Base-by-base conservation (phyloP, 1,140 invertebrate species). In the Augochlora pura region DNA sequence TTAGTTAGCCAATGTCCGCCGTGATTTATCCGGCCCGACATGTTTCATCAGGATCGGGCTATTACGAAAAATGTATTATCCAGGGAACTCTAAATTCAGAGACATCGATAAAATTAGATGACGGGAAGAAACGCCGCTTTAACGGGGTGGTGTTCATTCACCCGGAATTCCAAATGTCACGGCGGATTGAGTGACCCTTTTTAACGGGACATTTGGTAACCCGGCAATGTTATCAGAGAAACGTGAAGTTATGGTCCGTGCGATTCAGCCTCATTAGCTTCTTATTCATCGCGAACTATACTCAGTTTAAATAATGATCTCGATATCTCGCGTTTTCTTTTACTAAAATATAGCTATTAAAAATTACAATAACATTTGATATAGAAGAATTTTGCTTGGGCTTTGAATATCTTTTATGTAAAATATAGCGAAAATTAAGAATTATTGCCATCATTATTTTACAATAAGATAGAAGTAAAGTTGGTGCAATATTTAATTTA, bases 101-200 rank as follows among this genome's bases (percentile, higher is more conserved):
- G n/a, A 77, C 42, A 27, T 71, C 67, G 75, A 77, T 77, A 63
- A 77, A 71, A 77, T 77, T 63, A 77, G 59, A 71, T 21, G 49
- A 59, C 59, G 68, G 59, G 71, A 70, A 71, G 67, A 63, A 77
- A 71, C 75, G 16, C 0, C 75, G 39, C 46, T 77, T 77, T 77
- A 77, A 77, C 68, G 67, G 71, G 68, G 10, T 77, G 68, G 10
- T 77, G 46, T 71, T 71, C 75, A 23, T 77, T 77, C 67, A 77
- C 59, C 75, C 59, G 68, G n/a, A 77, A 77, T 42, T 54, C 21
- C 14, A 64, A 77, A 77, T 77, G 59, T 71, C 59, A 71, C 67
- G 16, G 32, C 39, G 59, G 59, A 49, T 18, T 27, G 52, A 42
- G 68, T 18, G 59, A 64, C 39, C 68, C 57, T 42, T 63, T 77